phyloP scores from a whole-genome alignment of 1,140 invertebrate species.

The Drosophila orosa region DNA sequence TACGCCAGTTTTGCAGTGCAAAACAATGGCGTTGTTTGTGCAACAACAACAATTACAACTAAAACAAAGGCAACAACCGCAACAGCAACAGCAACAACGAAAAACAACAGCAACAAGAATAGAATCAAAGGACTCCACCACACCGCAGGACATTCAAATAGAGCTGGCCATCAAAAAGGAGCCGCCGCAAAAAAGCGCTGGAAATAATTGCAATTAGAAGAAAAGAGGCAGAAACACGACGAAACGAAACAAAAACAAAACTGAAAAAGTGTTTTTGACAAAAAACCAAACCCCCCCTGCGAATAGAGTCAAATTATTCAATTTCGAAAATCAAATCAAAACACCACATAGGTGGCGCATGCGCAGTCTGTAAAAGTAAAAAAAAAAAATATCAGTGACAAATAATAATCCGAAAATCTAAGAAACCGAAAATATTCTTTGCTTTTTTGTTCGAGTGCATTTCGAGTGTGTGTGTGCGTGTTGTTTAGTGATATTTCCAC shows the following conservation, averaged over 20 bases:
- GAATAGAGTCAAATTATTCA: neutral
- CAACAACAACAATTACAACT: slow-evolving; percentile 39
- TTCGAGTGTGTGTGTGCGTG: slow-evolving; percentile 15
- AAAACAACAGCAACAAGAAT: slow-evolving; percentile 15
- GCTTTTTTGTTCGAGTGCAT: slow-evolving; percentile 51
- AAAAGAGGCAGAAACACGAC: neutral
- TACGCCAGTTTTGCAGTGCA: slow-evolving; percentile 66
- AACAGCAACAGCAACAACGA: slow-evolving; percentile 17
- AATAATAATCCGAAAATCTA: neutral
- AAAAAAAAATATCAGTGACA: slow-evolving; percentile 4
- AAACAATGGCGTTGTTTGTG: slow-evolving; percentile 72
- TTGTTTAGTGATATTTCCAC: neutral
- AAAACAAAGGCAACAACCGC: slow-evolving; percentile 27
- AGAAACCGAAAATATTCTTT: slow-evolving; percentile 15
- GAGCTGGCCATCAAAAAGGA: slow-evolving; percentile 10
- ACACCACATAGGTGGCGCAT: slow-evolving; percentile 13
- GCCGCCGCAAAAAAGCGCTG: slow-evolving; percentile 15
- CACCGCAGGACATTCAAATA: slow-evolving; percentile 39
- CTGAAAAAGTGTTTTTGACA: neutral
- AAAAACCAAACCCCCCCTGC: neutral
- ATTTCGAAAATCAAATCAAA: neutral
- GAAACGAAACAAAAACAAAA: slow-evolving; percentile 2
- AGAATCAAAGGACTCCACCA: slow-evolving; percentile 15
- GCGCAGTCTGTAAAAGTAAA: slow-evolving; percentile 21
- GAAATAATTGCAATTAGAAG: slow-evolving; percentile 1